Evolutionary conservation across 2,888 invertebrate species (phyloP).

Genomic region (Augochlorella aurata): DNA sequence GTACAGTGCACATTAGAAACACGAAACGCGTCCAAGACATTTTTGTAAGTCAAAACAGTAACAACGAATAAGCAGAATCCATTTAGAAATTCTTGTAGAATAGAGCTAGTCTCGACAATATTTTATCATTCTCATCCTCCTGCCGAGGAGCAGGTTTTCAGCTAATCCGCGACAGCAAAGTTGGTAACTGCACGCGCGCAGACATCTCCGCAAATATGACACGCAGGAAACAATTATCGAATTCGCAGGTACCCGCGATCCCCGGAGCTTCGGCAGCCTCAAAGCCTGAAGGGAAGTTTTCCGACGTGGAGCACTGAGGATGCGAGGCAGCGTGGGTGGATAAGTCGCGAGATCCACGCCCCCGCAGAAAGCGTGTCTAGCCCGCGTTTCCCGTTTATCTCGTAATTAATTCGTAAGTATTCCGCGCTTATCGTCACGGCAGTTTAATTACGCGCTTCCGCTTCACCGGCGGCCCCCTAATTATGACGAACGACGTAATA

Average conservation of each 20-base stretch:
- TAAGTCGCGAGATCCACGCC: neutral
- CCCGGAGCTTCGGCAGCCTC: neutral
- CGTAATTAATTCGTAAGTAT: slow-evolving; percentile 60
- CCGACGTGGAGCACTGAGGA: neutral
- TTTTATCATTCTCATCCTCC: too few species aligned
- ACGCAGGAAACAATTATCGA: neutral
- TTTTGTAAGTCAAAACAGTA: too few species aligned
- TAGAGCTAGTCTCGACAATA: too few species aligned
- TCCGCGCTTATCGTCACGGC: slow-evolving; percentile 46
- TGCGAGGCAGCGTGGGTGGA: neutral
- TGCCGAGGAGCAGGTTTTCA: neutral
- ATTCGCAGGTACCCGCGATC: neutral
- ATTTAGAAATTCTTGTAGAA: too few species aligned
- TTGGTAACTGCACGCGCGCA: neutral
- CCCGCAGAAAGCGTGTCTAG: neutral
- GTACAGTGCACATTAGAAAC: too few species aligned
- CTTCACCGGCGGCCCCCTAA: slow-evolving; percentile 47
- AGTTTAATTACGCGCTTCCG: slow-evolving; percentile 58
- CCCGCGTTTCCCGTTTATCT: slow-evolving; percentile 40
- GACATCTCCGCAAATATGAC: neutral
- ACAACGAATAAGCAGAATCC: too few species aligned
- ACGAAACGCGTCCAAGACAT: too few species aligned
- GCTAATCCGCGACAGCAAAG: neutral
- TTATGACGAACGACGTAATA: slow-evolving; percentile 59
- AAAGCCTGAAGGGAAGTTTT: neutral